Conservation (phyloP, 2,113 vertebrate genomes). For the Archocentrus centrarchus region DNA sequence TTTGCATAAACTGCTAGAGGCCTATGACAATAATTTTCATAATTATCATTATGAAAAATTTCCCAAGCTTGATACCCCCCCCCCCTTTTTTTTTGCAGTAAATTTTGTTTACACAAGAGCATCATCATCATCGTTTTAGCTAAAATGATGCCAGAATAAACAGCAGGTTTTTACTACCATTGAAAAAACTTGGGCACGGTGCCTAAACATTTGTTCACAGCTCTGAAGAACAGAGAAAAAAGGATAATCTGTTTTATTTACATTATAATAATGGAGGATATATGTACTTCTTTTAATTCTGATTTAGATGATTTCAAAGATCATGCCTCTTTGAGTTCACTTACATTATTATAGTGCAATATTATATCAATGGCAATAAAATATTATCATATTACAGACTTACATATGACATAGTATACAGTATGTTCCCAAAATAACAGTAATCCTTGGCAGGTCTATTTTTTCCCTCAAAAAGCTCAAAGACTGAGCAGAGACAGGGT, state of each 20-base stretch:
- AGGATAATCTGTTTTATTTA: not conserved
- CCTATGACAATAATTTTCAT: not conserved
- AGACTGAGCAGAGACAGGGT: not conserved
- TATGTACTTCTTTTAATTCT: not conserved
- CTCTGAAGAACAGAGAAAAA: not conserved
- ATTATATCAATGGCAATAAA: not conserved
- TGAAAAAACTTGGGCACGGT: not conserved
- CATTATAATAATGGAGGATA: not conserved
- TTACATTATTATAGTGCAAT: not conserved
- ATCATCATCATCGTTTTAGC: not conserved
- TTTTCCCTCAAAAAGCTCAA: not conserved
- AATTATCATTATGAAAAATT: not conserved
- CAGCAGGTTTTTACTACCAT: constrained; percentile 9
- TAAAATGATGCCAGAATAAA: constrained; percentile 5
- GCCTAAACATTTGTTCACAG: constrained; percentile 4
- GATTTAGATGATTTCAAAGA: not conserved
- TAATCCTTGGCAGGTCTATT: not conserved
- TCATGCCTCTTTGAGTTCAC: not conserved
- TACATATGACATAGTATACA: not conserved
- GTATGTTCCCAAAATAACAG: not conserved
- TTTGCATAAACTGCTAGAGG: not conserved
- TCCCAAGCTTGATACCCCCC: not conserved
- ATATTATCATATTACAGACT: not conserved
- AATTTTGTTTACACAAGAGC: not conserved
- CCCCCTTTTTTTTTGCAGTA: not conserved